Base-by-base conservation (phyloP, 2,888 invertebrate genomes). In the Clepsis dumicolana region DNA sequence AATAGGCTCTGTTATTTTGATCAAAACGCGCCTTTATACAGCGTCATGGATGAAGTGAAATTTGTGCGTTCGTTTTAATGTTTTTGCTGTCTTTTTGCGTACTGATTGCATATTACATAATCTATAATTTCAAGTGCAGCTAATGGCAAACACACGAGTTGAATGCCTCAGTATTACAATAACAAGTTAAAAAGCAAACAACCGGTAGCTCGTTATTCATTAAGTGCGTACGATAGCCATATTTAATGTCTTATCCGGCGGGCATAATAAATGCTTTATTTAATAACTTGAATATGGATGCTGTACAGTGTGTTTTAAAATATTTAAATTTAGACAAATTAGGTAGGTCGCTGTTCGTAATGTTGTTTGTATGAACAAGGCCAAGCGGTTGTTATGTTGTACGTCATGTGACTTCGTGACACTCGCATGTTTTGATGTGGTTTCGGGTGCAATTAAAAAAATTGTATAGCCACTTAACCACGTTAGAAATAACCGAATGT, bases 201-300 rank as follows among this genome's bases (percentile, higher is more conserved):
- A 63, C 66, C 57, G 27, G 60, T 48, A 32, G 61, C 70, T 71
- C 65, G 70, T 71, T 71, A 70, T 71, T 70, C 65, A 71, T 57
- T 62, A 65, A 54, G 70, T 62, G 64, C 70, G 50, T 8, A 56
- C 61, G 68, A 70, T 70, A 70, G 70, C 70, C 70, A 52, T 70
- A 70, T 63, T 70, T 59, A 70, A 65, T 41, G 44, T 50, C 41
- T 59, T 44, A 48, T 12, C 65, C 52, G 21, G 38, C 59, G 57
- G 63, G 64, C 64, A 59, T 57, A 50, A 65, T 65, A 59, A 25
- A 60, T 53, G 60, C 52, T 65, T 57, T 57, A 59, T 48, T 66
- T 62, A 66, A 66, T 66, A 66, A 66, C 66, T 54, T 32, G 41
- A 60, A 60, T 65, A 59, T 56, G 35, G 61, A 66, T 48, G 53